Base-by-base conservation (phyloP, 2,113 vertebrate species). In the Chloroceryle aenea region DNA sequence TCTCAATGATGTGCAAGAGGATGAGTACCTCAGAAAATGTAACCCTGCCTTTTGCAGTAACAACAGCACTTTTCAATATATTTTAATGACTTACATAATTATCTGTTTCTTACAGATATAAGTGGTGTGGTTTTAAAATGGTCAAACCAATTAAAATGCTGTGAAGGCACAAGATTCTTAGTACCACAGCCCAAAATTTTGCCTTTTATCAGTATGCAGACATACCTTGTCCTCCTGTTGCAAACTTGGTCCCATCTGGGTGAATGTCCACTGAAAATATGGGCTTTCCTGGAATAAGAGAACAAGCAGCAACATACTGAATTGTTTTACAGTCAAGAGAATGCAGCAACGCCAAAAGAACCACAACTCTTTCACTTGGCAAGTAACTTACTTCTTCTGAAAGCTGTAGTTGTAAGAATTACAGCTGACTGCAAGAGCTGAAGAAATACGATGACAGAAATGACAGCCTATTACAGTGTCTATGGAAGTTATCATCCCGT, bases 241-340 rank as follows among this genome's bases (percentile, higher is more conserved):
- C 99, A 98, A 99, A 99, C 96, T 99, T 99, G 71, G 99, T 99
- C 97, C 99, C 99, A 97, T 99, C 99, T 27, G 99, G 99, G 92
- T 99, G 99, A 97, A 99, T 99, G 95, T 99, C 99, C 86, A 99
- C 99, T 40, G 99, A 99, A 98, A 99, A 99, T 97, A 99, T 99
- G 27, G 99, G 99, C 98, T 99, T 99, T 97, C 99, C 99, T 99
- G 95, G 50, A 96, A 97, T 81, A 6, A 89, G 48, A 74, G 82
- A 93, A 96, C 66, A 90, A 87, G 85, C 80, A 92, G 58, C 21
- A 86, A 58, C 32, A 81, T 1, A 68, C 2, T 95, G 92, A 90
- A 20, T 88, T 85, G 53, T 32, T 67, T 93, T 29, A 63, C 47
- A 72, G 38, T 7, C 8, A 36, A 38, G 22, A n/a, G 62, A 86